Base-by-base conservation (phyloP, 2,797 vertebrate species). In the Anisognathus igniventris region DNA sequence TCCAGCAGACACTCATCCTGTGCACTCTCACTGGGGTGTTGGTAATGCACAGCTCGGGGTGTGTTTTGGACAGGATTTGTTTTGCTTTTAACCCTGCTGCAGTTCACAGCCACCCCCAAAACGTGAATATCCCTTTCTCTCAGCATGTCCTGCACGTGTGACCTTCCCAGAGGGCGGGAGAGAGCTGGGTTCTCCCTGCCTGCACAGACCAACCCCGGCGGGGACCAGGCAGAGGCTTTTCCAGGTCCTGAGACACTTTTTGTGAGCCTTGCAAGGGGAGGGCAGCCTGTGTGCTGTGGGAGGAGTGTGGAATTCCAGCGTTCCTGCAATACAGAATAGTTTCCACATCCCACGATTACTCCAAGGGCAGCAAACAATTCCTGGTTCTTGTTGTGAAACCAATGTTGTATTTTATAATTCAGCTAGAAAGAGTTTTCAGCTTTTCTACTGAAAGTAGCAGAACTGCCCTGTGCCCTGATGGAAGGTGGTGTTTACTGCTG, bases 321-420 rank as follows among this genome's bases (percentile, higher is more conserved):
- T 17, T 57, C 56, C 54, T 57, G 33, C 56, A 57, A 84, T 30
- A 77, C 31, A 67, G 83, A 90, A 92, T 74, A 86, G 64, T 91
- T 96, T 92, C 89, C 91, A 76, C 95, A 81, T 92, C 95, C 96
- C 96, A 97, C 82, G n/a, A 4, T 47, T 60, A 81, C 81, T 89
- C 87, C 91, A 75, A 85, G 82, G 92, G 76, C 92, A 91, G 76
- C 87, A 90, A 75, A 53, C 72, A 51, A 56, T 23, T 6, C 74
- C 27, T 6, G 1, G 76, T 28, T 68, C 78, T 66, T 7, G 1
- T 37, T 71, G 78, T 71, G 90, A 86, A 93, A 60, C 30, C 56
- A 1, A 24, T 0, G 3, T 25, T 73, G 3, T 17, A 0, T 47
- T 65, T 35, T 81, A 14, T 21, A 27, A 14, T 37, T 53, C 14